phyloP scores from a whole-genome alignment of 2,888 invertebrate genomes.

The Acanthococcus lagerstroemiae region DNA sequence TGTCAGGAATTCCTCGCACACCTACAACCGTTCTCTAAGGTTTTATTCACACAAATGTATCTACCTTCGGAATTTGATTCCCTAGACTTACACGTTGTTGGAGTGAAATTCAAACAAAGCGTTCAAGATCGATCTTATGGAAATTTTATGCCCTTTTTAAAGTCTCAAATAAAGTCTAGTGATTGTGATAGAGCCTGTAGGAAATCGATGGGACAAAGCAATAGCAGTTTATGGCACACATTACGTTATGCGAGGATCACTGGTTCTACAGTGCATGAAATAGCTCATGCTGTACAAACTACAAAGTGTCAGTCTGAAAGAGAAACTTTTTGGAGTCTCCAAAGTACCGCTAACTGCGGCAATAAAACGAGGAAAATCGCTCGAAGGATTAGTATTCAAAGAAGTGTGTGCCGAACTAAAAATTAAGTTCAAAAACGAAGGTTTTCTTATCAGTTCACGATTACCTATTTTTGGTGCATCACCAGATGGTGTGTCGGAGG shows the following conservation, averaged over 20 bases:
- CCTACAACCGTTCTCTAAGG: background rate
- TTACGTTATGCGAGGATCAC: constrained; percentile 28
- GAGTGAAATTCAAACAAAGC: background rate
- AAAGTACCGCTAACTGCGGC: constrained; percentile 25
- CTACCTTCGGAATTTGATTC: background rate
- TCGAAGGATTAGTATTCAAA: constrained; percentile 22
- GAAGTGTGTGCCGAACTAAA: background rate
- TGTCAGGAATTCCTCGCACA: background rate
- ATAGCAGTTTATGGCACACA: constrained; percentile 23
- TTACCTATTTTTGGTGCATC: background rate
- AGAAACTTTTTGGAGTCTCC: constrained; percentile 15
- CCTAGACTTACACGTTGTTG: background rate
- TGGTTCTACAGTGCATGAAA: constrained; percentile 22
- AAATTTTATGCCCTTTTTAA: background rate
- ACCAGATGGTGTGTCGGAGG: background rate
- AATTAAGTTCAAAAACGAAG: background rate
- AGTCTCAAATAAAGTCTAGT: background rate
- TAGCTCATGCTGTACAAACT: too few species aligned
- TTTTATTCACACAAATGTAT: background rate
- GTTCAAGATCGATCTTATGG: background rate
- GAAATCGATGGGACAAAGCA: constrained; percentile 16
- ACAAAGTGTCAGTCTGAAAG: too few species aligned
- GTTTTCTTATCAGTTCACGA: background rate
- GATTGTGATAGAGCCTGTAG: background rate
- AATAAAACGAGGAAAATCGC: constrained; percentile 18